These are phyloP conservation scores for Bradysia coprophila DNA, from an alignment of 1,140 invertebrate genomes.

Conservation along the genomic window DNA sequence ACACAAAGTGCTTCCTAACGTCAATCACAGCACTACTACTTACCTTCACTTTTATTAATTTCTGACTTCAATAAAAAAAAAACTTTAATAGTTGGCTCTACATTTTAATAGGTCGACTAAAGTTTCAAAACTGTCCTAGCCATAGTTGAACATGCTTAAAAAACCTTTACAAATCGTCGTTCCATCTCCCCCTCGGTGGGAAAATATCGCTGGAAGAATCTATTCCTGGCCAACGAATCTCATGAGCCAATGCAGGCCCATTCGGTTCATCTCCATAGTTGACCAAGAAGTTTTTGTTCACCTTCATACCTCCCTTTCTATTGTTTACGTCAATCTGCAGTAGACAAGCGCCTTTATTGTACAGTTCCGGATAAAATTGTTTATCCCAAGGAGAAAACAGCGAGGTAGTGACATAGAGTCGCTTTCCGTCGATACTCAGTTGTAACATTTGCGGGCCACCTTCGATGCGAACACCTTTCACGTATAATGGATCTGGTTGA, in stretches of 20 bases:
- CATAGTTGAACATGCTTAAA: no score
- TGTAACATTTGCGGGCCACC: conserved; percentile 94
- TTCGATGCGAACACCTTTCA: conserved; percentile 62
- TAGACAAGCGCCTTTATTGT: conserved; percentile 33
- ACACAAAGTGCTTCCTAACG: no score
- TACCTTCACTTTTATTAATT: no score
- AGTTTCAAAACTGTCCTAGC: no score
- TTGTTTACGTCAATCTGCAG: conserved; percentile 60
- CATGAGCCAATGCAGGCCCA: conserved; percentile 84
- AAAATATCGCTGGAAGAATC: conserved; percentile 97
- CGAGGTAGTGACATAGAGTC: conserved; percentile 84
- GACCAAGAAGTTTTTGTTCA: conserved; percentile 77
- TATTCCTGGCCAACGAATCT: conserved; percentile 91
- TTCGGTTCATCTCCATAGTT: conserved; percentile 81
- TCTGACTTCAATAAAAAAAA: no score
- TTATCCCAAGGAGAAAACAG: conserved; percentile 86
- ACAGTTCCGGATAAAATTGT: conserved; percentile 73
- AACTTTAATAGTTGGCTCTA: no score
- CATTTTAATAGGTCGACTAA: no score
- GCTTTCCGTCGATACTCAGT: conserved; percentile 82
- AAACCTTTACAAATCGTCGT: no score
- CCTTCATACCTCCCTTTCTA: conserved; percentile 65
- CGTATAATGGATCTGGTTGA: conserved; percentile 43
- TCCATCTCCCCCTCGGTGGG: no score
- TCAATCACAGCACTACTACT: no score